phyloP scores from a whole-genome alignment of 2,888 invertebrate species.

The Notodonta dromedarius region DNA sequence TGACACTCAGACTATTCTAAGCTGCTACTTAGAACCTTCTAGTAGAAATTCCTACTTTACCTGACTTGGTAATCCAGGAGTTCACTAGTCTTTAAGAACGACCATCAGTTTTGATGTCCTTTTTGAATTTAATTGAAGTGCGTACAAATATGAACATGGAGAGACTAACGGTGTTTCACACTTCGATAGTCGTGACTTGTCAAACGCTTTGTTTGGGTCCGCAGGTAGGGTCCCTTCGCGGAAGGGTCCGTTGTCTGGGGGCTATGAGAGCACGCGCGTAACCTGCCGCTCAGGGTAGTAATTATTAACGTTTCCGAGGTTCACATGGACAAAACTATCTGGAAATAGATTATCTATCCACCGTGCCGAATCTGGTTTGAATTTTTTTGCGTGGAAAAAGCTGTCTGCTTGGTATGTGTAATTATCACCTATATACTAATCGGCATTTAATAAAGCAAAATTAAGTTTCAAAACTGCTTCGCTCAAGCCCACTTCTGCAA shows the following conservation, averaged over 20 bases:
- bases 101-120: not conserved
- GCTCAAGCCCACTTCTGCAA: not conserved
- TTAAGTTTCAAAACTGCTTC: not conserved
- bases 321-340: not conserved
- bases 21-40: too few species aligned
- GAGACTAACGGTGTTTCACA: not conserved
- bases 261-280: slow-evolving; percentile 1
- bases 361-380: too few species aligned
- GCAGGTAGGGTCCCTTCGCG: slow-evolving; percentile 30
- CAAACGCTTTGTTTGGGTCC: slow-evolving; percentile 6
- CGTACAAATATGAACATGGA: not conserved
- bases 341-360: too few species aligned
- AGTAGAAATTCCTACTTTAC: too few species aligned
- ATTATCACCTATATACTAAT: not conserved
- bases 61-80: too few species aligned
- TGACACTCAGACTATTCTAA: too few species aligned
- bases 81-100: too few species aligned
- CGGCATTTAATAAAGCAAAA: not conserved
- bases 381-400: too few species aligned
- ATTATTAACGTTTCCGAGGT: not conserved
- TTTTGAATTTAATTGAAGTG: not conserved
- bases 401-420: too few species aligned
- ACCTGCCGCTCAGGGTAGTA: not conserved
- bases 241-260: slow-evolving; percentile 26
- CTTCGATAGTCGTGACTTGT: slow-evolving; percentile 4